These are phyloP conservation scores for Rambutsinella grinnellia DNA, from an alignment of 2,888 invertebrate species.

Conservation along the genomic window DNA sequence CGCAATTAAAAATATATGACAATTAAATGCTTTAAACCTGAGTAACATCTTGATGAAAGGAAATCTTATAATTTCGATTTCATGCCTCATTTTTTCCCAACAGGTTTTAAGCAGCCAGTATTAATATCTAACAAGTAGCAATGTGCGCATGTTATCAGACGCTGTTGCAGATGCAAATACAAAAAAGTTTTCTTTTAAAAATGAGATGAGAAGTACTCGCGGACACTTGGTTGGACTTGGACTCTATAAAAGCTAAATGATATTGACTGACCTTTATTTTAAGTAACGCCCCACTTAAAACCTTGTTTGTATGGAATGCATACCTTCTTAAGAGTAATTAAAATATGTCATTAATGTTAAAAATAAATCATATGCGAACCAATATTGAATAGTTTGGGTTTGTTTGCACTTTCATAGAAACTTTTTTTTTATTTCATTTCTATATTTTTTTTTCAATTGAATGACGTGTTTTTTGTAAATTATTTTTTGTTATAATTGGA, in stretches of 20 bases:
- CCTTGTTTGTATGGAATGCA: no score
- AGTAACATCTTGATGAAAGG: neutral
- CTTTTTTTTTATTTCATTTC: conserved; percentile 51
- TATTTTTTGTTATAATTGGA: conserved; percentile 43
- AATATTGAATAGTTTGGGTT: no score
- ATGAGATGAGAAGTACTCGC: neutral
- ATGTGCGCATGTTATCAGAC: no score
- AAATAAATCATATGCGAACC: neutral
- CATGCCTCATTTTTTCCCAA: neutral
- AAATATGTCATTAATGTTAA: neutral
- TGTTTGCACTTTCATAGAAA: conserved; percentile 45
- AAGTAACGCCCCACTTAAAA: no score
- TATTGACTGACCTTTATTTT: no score
- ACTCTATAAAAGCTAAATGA: no score
- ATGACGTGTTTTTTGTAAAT: conserved; percentile 47
- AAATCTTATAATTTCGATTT: neutral
- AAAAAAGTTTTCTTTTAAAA: no score
- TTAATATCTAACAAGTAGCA: no score
- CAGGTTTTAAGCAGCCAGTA: neutral
- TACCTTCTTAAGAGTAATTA: no score
- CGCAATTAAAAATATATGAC: neutral
- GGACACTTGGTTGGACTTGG: no score
- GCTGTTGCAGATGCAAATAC: no score
- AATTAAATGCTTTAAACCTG: neutral
- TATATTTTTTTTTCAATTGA: conserved; percentile 36